Percentiles rank a stretch among this genome's conserved stretches.
These are phyloP conservation scores for Heterohyrax brucei DNA, from an alignment of 2,797 vertebrate species.

Conservation along the genomic window DNA sequence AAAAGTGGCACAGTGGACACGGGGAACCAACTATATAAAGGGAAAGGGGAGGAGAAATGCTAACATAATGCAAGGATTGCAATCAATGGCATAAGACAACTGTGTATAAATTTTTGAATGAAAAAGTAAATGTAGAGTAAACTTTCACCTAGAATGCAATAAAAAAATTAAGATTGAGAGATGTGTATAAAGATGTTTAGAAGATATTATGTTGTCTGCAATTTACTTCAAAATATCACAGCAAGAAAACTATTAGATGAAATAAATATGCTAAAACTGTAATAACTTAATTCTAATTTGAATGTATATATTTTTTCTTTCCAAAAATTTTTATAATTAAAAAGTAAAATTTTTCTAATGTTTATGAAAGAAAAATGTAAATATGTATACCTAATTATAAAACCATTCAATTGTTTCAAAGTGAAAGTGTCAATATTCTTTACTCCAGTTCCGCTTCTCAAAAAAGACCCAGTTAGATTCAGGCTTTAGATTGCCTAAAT, in stretches of 20 bases:
- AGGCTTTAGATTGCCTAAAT: slow-evolving; percentile 62
- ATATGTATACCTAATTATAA: neutral
- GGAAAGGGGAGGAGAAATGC: too few species aligned
- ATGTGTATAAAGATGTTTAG: slow-evolving; percentile 66
- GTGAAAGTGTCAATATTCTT: slow-evolving; percentile 1
- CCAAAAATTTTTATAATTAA: slow-evolving; percentile 31
- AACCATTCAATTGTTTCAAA: slow-evolving; percentile 61
- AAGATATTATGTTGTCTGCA: neutral
- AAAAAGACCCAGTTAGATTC: neutral
- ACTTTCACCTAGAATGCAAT: too few species aligned
- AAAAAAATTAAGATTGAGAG: slow-evolving; percentile 9
- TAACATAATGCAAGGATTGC: too few species aligned
- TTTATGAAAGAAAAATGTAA: slow-evolving; percentile 24
- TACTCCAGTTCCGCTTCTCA: neutral
- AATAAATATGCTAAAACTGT: slow-evolving; percentile 39
- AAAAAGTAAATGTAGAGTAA: too few species aligned
- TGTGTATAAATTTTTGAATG: too few species aligned
- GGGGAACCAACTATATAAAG: too few species aligned
- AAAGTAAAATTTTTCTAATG: neutral
- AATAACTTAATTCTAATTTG: neutral
- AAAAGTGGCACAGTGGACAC: too few species aligned
- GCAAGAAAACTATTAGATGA: slow-evolving; percentile 42
- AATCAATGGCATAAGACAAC: too few species aligned
- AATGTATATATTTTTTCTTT: neutral
- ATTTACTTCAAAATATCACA: slow-evolving; percentile 54